Evolutionary conservation across 2,797 vertebrate genomes (phyloP).

Genomic region (Molossus alvarezi): DNA sequence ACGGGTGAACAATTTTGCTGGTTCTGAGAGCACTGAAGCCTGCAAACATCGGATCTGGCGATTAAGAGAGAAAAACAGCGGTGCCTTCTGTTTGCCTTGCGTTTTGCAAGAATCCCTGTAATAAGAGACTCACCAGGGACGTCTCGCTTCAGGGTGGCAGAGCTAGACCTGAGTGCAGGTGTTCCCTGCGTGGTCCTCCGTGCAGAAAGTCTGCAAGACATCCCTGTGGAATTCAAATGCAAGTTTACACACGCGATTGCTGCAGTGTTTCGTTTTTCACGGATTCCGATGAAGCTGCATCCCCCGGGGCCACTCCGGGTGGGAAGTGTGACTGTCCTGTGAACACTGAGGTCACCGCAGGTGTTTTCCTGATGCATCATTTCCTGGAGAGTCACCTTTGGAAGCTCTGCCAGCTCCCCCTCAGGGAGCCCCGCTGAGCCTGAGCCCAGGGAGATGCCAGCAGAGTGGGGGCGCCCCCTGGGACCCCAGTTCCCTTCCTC

Average conservation of each 20-base stretch:
- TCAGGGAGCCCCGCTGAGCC: neutral
- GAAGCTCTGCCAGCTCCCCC: neutral
- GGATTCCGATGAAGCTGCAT: neutral
- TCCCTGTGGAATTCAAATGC: neutral
- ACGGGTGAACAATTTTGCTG: neutral
- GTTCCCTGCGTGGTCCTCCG: rapidly evolving
- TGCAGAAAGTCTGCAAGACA: rapidly evolving
- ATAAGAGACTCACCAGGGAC: neutral
- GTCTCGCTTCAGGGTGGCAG: rapidly evolving
- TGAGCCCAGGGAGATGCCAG: too few species aligned
- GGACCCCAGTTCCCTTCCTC: neutral
- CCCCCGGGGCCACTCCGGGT: rapidly evolving
- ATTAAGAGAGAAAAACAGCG: neutral
- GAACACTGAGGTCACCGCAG: neutral
- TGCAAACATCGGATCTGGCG: neutral
- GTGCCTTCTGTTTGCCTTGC: rapidly evolving
- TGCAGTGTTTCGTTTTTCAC: rapidly evolving
- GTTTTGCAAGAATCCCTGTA: rapidly evolving
- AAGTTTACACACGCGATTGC: rapidly evolving
- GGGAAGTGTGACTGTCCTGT: neutral
- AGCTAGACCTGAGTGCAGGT: neutral
- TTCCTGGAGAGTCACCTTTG: neutral
- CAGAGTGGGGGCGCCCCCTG: neutral
- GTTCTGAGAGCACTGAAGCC: neutral
- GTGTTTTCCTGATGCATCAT: too few species aligned